A percentile compares a stretch with the other conserved stretches of the same genome.
Evolutionary conservation across 2,888 invertebrate species (phyloP).

Genomic region (Oligia fasciuncula): DNA sequence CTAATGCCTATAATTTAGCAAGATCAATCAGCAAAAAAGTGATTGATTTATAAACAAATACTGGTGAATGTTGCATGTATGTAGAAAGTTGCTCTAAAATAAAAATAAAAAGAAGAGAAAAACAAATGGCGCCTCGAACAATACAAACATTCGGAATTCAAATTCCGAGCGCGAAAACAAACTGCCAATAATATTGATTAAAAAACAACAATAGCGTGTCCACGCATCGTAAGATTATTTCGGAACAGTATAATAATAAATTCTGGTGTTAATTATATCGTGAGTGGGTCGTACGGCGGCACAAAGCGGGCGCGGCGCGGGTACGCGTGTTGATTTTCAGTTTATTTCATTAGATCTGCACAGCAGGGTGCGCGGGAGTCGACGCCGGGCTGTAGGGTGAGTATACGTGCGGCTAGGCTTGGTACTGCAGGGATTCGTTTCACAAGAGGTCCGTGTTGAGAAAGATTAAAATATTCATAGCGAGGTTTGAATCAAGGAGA

Average conservation of each 20-base stretch:
- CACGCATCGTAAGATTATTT: slow-evolving; percentile 76
- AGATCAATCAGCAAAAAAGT: background rate
- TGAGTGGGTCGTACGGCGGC: slow-evolving; percentile 74
- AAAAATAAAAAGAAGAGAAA: slow-evolving; percentile 4
- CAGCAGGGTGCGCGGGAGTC: slow-evolving; percentile 85
- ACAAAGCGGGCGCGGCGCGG: slow-evolving; percentile 73
- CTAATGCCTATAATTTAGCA: background rate
- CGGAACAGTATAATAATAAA: slow-evolving; percentile 81
- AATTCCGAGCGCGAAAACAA: slow-evolving; percentile 63
- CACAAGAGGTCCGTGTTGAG: background rate
- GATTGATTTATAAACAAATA: background rate
- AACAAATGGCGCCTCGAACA: slow-evolving; percentile 41
- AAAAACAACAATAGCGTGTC: slow-evolving; percentile 80
- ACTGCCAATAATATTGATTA: slow-evolving; percentile 65
- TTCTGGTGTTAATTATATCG: slow-evolving; percentile 87
- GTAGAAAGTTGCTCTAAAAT: slow-evolving; percentile 3
- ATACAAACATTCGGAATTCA: slow-evolving; percentile 54
- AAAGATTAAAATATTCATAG: background rate
- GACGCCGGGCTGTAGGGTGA: slow-evolving; percentile 75
- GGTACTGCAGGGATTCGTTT: background rate
- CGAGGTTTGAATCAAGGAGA: background rate
- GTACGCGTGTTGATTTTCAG: slow-evolving; percentile 89
- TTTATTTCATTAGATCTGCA: slow-evolving; percentile 90
- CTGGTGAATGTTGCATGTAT: background rate
- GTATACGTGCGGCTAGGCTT: slow-evolving; percentile 50